Conservation (phyloP, 2,888 invertebrate species). For the Drosophila nigritarsus region DNA sequence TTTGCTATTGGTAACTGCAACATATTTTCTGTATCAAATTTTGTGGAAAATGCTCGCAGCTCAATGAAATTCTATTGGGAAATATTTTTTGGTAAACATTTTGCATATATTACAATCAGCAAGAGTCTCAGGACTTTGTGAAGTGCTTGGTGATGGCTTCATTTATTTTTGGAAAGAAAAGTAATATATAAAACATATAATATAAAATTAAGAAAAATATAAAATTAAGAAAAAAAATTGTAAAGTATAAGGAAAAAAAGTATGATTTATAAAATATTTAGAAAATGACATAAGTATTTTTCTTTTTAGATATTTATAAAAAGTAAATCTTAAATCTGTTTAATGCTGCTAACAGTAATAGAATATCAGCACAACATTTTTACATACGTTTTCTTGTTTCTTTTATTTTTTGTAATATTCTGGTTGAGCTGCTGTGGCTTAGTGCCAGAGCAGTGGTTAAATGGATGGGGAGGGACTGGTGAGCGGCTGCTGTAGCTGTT, state of each 20-base stretch:
- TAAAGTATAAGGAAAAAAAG: too few species aligned
- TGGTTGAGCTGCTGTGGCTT: conserved; percentile 30
- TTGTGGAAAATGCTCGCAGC: conserved; percentile 69
- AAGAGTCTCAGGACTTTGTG: background rate
- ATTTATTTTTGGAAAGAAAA: background rate
- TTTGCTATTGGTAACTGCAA: conserved; percentile 61
- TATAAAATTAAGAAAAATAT: background rate
- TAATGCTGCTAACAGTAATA: background rate
- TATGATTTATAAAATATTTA: background rate
- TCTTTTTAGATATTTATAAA: background rate
- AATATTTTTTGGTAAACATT: conserved; percentile 55
- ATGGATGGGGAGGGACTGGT: background rate
- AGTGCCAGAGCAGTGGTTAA: conserved; percentile 18
- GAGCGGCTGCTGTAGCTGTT: conserved; percentile 5
- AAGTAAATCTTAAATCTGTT: background rate
- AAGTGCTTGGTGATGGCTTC: background rate
- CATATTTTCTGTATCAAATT: conserved; percentile 73
- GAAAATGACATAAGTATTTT: too few species aligned
- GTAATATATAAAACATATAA: background rate
- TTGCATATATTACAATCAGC: conserved; percentile 13
- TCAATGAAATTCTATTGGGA: conserved; percentile 71
- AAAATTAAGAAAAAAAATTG: background rate
- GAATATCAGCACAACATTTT: background rate
- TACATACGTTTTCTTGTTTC: background rate
- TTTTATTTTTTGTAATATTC: conserved; percentile 17